Evolutionary conservation across 2,113 vertebrate species (phyloP), one percentile per base, ranked within the genome.

Genomic region (Nothocercus nigrocapillus): DNA sequence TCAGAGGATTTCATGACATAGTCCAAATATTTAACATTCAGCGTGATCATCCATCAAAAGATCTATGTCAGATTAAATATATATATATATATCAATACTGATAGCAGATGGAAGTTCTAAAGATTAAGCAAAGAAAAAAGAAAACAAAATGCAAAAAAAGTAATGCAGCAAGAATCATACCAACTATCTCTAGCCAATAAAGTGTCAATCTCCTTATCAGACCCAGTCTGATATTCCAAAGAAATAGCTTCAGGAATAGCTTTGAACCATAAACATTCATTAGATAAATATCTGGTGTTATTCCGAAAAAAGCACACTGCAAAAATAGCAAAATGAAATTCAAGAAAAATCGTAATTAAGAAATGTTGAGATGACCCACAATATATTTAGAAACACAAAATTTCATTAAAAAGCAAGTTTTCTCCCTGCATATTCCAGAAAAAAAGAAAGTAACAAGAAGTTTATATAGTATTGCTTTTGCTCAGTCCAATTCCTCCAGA

Each of bases 1-100:
- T 95, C n/a, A 95, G 81, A 94, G 28, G 3, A 87, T 79, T 93
- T 90, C 69, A 82, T 95, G 28, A 80, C 44, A 77, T 11, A 84
- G 11, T 58, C 56, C 77, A 95, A 96, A 91, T 94, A 87, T 86
- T 95, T 85, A 77, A 73, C 93, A 96, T 78, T 92, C 68, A 72
- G 18, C 68, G 89, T 54, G 67, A 83, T 70, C 53, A 83, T 69
- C 16, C 53, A 62, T 72, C 79, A 88, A 66, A 93, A 82, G 28
- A 69, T 84, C 78, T 76, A 27, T 67, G 51, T 58, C 40, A 42
- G 51, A 74, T 89, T 95, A 88, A 94, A 83, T 58, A 89, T 91
- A 93, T 32, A 56, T 56, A 63, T 84, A 40, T 75, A 51, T 73
- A 95, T 78, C 67, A 45, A 20, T 76, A 34, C 13, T 84, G 19